Conservation (phyloP, 2,113 vertebrate species). For the Pangasianodon gigas region DNA sequence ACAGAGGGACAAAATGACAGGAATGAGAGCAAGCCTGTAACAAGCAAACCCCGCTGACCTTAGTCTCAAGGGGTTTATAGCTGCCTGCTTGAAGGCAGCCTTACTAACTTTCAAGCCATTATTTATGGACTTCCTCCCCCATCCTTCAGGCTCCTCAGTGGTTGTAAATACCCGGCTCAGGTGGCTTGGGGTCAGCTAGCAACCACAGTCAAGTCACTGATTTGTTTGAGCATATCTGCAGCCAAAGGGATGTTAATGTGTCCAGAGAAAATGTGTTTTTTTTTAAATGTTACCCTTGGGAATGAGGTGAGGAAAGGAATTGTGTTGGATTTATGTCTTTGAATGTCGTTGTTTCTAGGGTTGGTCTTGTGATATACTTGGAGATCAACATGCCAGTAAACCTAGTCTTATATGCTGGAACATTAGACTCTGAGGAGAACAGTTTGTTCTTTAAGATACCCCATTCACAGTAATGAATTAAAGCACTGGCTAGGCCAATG, state of each 20-base stretch:
- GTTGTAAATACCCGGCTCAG: constrained; percentile 16
- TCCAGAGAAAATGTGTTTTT: not conserved
- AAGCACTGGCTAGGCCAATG: not conserved
- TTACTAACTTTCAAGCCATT: not conserved
- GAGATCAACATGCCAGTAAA: not conserved
- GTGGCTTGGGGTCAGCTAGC: constrained; percentile 13
- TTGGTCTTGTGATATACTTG: not conserved
- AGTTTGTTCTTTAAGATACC: not conserved
- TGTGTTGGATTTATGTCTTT: not conserved
- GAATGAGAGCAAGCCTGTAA: not conserved
- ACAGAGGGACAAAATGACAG: not conserved
- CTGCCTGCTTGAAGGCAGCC: not conserved
- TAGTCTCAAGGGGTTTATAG: not conserved
- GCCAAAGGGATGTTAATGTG: not conserved
- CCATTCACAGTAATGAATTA: not conserved
- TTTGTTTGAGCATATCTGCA: not conserved
- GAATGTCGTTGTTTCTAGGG: not conserved
- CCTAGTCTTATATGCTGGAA: not conserved
- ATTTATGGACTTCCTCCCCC: constrained; percentile 12
- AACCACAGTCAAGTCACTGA: not conserved
- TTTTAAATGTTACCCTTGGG: not conserved
- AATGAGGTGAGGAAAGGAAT: not conserved
- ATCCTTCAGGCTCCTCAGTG: constrained; percentile 1
- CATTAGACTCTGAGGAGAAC: not conserved
- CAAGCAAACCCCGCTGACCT: not conserved